Base-by-base conservation (phyloP, 2,797 vertebrate species). In the Amniataba percoides region DNA sequence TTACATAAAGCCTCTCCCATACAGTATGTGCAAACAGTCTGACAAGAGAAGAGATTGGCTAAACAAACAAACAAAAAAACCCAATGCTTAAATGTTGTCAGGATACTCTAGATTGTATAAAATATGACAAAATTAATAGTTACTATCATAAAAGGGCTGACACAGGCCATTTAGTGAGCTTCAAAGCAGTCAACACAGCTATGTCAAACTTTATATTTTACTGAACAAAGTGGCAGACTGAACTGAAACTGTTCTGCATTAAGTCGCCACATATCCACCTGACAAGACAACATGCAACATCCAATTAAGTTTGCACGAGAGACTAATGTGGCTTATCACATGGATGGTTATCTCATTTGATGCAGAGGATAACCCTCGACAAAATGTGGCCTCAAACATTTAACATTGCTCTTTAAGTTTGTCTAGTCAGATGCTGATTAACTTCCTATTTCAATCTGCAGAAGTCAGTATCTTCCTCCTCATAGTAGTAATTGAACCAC, bases 1-100 rank as follows among this genome's bases (percentile, higher is more conserved):
- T 88, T 81, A 88, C 74, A 77, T 82, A 85, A 86, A 84, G 48
- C 66, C 77, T 76, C n/a, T 71, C 27, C 69, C 34, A 79, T 62
- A 56, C 64, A 52, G 46, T 52, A 40, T 7, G 19, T 73, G 66
- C 73, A 12, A 51, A 68, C 16, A 49, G 53, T 31, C 27, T 31
- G 27, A 31, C n/a, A 43, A 34, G 13, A 70, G 14, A 4, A 31
- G 11, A 61, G 25, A 1, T 5, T 13, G 2, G 31, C 11, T 16
- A 16, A 31, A 45, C 21, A 31, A 31, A 31, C 27, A 31, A 2
- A 31, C 27, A 31, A 31, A 31, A 3, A 31, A 31, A 31, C 27
- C 3, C 3, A 31, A 31, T 31, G 14, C 2, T 15, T 3, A 10
- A 0, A 18, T 49, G 15, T 1, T 43, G n/a, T 27, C 27, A 23